Base-by-base conservation (phyloP, 2,797 vertebrate species). In the Danio kyathit region DNA sequence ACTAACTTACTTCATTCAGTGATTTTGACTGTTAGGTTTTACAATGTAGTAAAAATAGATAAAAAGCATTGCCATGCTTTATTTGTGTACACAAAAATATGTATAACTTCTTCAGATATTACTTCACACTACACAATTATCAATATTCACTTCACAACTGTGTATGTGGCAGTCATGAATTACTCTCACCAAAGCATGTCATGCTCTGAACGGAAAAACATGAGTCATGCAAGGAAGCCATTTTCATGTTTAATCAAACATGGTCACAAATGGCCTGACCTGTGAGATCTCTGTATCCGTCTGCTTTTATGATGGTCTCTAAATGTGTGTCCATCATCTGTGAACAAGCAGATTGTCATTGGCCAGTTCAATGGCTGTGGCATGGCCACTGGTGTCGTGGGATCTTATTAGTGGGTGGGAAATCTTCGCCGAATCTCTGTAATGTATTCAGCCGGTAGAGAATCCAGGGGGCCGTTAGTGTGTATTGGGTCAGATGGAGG, bases 401-500 rank as follows among this genome's bases (percentile, higher is more conserved):
- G 21, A 46, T 63, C 67, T 21, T 9, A 70, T 41, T 51, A 51
- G 49, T 80, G 52, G 67, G 64, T 46, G 61, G 73, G 52, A 79
- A 54, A 76, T 79, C 81, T 82, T 51, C n/a, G 40, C 60, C n/a
- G 10, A 78, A 74, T 85, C 46, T 74, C 56, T 56, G 57, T 81
- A 78, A 82, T 81, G 44, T 73, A 82, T 78, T 67, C 69, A 71
- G 74, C 74, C 82, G 80, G 43, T 61, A 65, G 51, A 79, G 44
- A 64, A 78, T 54, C 44, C 73, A 76, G 57, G 65, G 49, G 51
- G 60, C 74, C 52, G 54, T 65, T 51, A 51, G 64, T 74, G 71
- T 81, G 63, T 72, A 74, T 72, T 65, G 81, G 73, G 77, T 85
- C 82, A 87, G 86, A 83, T 71, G 73, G 79, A 81, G 38, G 48